Conservation (phyloP, 2,113 vertebrate species). For the Oryzias javanicus region DNA sequence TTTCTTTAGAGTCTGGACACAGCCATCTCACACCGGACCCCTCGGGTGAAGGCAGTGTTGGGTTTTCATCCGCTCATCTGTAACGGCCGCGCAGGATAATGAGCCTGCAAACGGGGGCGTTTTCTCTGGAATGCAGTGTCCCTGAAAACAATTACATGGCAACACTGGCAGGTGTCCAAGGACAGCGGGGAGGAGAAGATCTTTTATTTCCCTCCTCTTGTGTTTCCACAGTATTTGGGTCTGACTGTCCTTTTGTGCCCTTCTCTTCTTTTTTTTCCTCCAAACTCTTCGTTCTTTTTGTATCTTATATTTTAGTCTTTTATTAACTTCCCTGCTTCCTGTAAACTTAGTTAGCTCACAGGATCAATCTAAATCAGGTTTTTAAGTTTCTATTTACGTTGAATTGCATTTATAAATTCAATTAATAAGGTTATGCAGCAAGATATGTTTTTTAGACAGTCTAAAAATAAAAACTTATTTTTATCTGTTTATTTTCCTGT, state of each 20-base stretch:
- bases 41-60: not conserved
- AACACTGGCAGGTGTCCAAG: slow-evolving; percentile 43
- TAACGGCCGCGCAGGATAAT: not conserved
- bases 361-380: too few species aligned
- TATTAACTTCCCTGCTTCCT: not conserved
- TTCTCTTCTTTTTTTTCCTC: not conserved
- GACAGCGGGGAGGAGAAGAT: slow-evolving; percentile 34
- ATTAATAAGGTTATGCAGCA: too few species aligned
- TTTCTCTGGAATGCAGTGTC: slow-evolving; percentile 33
- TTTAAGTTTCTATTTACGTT: too few species aligned
- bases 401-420: too few species aligned
- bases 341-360: too few species aligned
- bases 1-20: too few species aligned
- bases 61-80: slow-evolving; percentile 33
- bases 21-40: too few species aligned
- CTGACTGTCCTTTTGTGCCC: not conserved
- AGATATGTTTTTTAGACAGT: too few species aligned
- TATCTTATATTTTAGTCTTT: not conserved
- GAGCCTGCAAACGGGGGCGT: slow-evolving; percentile 40
- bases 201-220: slow-evolving; percentile 18
- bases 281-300: not conserved
- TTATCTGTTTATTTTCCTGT: too few species aligned
- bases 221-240: slow-evolving; percentile 4
- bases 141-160: slow-evolving; percentile 37
- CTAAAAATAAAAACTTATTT: too few species aligned